Percentiles rank a stretch among this genome's conserved stretches.
Evolutionary conservation across 2,888 invertebrate species (phyloP).

Genomic region (Zonitis immaculata): DNA sequence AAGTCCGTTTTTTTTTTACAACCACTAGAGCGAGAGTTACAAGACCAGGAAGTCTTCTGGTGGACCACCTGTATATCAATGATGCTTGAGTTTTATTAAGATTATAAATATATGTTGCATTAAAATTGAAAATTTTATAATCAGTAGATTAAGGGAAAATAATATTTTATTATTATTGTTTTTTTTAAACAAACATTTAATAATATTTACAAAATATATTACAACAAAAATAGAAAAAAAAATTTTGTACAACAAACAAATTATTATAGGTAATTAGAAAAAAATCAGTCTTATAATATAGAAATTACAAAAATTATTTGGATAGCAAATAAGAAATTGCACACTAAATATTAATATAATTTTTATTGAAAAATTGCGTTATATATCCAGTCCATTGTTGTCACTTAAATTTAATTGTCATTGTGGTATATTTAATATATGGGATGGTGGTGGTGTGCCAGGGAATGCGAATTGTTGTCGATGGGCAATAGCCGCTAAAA

Average conservation of each 20-base stretch:
- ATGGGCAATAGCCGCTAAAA: constrained; percentile 62
- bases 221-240: constrained; percentile 33
- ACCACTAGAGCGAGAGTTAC: too few species aligned
- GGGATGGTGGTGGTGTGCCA: constrained; percentile 49
- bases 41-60: too few species aligned
- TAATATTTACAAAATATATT: constrained; percentile 38
- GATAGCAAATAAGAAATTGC: constrained; percentile 9
- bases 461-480: constrained; percentile 58
- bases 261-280: constrained; percentile 33
- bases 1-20: too few species aligned
- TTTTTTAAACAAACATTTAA: constrained; percentile 38
- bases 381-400: constrained; percentile 7
- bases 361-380: neutral
- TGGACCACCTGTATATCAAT: too few species aligned
- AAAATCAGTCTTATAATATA: constrained; percentile 41
- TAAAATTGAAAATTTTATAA: neutral
- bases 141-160: neutral
- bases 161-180: constrained; percentile 5
- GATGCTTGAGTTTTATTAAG: neutral
- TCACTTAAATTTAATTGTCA: constrained; percentile 44
- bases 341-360: neutral
- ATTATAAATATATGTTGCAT: neutral
- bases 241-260: constrained; percentile 33
- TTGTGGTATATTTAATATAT: constrained; percentile 57
- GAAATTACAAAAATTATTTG: constrained; percentile 3